Percentiles rank a stretch among this genome's conserved stretches.
These are phyloP conservation scores for Acestrorhynchus altus DNA, from an alignment of 2,797 vertebrate genomes.

Conservation along the genomic window DNA sequence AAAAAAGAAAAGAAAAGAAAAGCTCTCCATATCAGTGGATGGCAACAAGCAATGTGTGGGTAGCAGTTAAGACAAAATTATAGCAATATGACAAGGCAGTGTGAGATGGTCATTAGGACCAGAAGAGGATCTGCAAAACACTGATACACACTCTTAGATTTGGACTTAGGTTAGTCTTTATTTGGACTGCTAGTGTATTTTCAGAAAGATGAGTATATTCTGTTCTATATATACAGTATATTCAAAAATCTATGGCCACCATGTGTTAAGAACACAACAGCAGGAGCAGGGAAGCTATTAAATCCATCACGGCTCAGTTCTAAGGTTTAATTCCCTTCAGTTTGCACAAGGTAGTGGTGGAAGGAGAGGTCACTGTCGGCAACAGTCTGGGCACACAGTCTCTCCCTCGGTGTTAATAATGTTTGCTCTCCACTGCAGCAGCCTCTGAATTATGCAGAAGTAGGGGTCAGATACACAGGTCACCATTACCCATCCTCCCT, in stretches of 20 bases:
- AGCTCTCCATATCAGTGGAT: too few species aligned
- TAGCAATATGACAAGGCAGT: too few species aligned
- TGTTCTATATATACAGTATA: neutral
- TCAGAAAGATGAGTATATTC: neutral
- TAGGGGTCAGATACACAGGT: constrained; percentile 26
- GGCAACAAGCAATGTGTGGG: too few species aligned
- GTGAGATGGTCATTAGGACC: too few species aligned
- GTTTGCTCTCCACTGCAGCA: constrained; percentile 29
- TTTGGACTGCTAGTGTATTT: neutral
- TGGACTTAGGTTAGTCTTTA: too few species aligned
- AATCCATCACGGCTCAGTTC: neutral
- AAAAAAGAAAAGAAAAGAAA: too few species aligned
- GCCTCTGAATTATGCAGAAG: constrained; percentile 35
- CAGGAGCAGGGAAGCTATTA: neutral
- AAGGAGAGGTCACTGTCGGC: neutral
- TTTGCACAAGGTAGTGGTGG: neutral
- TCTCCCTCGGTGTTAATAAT: constrained; percentile 35
- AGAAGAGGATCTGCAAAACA: too few species aligned
- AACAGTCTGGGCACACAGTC: constrained; percentile 13
- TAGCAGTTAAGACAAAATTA: too few species aligned
- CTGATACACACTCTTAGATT: too few species aligned
- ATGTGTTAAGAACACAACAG: neutral
- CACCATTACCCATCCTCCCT: constrained; percentile 15
- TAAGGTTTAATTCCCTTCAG: neutral
- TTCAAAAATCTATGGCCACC: neutral